phyloP scores from a whole-genome alignment of 2,797 vertebrate species.

The Sorex maritimensis region DNA sequence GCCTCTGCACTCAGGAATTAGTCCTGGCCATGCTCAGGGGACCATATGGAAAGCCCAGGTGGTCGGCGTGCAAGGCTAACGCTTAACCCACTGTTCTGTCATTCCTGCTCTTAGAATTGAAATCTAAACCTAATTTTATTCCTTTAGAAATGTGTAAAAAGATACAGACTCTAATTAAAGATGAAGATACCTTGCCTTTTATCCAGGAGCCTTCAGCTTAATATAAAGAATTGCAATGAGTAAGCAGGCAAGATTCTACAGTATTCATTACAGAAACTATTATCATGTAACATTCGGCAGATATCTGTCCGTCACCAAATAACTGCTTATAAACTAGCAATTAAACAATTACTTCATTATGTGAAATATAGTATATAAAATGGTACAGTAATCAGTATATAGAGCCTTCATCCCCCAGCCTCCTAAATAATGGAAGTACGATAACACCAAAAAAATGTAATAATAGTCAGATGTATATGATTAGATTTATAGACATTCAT shows the following conservation, averaged over 20 bases:
- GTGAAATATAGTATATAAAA: neutral
- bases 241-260: neutral
- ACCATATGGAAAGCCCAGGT: too few species aligned
- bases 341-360: neutral
- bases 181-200: neutral
- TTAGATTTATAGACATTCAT: neutral
- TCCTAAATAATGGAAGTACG: too few species aligned
- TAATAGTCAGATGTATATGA: neutral
- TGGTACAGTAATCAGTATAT: neutral
- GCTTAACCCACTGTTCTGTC: too few species aligned
- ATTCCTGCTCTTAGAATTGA: neutral
- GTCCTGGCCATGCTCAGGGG: too few species aligned
- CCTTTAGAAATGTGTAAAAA: neutral
- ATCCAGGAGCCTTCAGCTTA: neutral
- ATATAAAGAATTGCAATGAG: neutral
- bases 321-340: neutral
- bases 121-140: constrained; percentile 22
- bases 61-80: too few species aligned
- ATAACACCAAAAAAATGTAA: neutral
- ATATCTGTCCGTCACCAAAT: neutral
- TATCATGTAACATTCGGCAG: neutral
- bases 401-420: too few species aligned
- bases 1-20: too few species aligned
- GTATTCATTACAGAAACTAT: neutral
- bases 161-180: constrained; percentile 5